A percentile compares a stretch with the other conserved stretches of the same genome.
Conservation (phyloP, 1,140 invertebrate genomes). For the Aethina tumida region DNA sequence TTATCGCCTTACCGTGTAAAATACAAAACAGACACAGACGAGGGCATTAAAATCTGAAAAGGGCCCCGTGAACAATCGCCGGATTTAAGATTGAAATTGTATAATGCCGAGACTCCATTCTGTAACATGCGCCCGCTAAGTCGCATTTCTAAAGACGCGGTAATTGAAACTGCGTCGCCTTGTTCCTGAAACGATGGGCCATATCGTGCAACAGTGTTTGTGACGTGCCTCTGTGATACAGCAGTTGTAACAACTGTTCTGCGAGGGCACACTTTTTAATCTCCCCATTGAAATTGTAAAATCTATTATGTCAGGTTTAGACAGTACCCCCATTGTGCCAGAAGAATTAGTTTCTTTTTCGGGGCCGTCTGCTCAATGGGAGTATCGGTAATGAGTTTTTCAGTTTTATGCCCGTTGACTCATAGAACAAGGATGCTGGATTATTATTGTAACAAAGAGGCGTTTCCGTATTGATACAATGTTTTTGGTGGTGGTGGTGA, state of each 20-base stretch:
- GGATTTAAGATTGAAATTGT: slow-evolving; percentile 27
- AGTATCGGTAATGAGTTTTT: too few relatives aligned
- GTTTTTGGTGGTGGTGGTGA: too few relatives aligned
- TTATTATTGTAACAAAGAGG: too few relatives aligned
- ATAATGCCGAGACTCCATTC: slow-evolving; percentile 27
- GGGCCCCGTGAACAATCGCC: slow-evolving; percentile 21
- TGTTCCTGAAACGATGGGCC: slow-evolving; percentile 3
- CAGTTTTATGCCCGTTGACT: too few relatives aligned
- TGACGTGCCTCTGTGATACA: slow-evolving; percentile 5
- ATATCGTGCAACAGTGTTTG: slow-evolving; percentile 3
- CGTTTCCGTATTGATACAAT: too few relatives aligned
- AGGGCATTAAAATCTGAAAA: slow-evolving; percentile 9
- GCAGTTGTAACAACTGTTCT: slow-evolving; percentile 16
- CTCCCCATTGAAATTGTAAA: slow-evolving; percentile 28
- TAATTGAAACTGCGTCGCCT: slow-evolving; percentile 26
- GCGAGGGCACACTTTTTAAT: slow-evolving; percentile 23
- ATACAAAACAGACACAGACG: slow-evolving; percentile 8
- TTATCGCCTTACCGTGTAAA: too few relatives aligned
- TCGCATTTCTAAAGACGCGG: slow-evolving; percentile 28
- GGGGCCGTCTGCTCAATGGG: too few relatives aligned
- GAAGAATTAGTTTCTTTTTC: too few relatives aligned
- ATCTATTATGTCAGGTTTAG: slow-evolving; percentile 25
- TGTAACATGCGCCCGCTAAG: slow-evolving; percentile 25
- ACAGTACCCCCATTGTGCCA: too few relatives aligned
- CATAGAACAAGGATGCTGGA: too few relatives aligned